Percentiles rank a stretch among this genome's conserved stretches.
These are phyloP conservation scores for Thaleichthys pacificus DNA, from an alignment of 2,797 vertebrate genomes.

Conservation along the genomic window DNA sequence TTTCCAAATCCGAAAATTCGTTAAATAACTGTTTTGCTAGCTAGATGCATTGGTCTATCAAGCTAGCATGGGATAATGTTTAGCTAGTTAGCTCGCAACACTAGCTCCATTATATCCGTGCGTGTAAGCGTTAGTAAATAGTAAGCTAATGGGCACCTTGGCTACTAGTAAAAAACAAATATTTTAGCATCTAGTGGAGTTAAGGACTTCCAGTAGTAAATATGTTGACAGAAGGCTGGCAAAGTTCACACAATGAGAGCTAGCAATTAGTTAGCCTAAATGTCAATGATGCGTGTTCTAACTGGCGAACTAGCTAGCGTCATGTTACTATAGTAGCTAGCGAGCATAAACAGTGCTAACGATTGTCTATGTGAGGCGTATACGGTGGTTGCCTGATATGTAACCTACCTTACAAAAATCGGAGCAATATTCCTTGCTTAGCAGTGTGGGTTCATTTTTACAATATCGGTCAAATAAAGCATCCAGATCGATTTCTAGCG, in stretches of 20 bases:
- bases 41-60: neutral
- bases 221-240: no score
- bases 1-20: neutral
- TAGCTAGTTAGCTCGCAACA: conserved; percentile 2
- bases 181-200: neutral
- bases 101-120: no score
- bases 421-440: conserved; percentile 87
- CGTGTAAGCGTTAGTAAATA: no score
- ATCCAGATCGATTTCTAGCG: conserved; percentile 87
- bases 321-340: conserved; percentile 1
- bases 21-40: conserved; percentile 1
- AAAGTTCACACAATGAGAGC: neutral
- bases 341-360: neutral
- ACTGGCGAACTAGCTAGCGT: conserved; percentile 1
- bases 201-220: no score
- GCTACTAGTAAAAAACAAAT: neutral
- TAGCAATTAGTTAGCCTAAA: neutral
- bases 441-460: conserved; percentile 61
- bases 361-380: neutral
- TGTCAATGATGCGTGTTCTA: no score
- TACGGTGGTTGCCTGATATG: neutral
- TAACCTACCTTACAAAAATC: conserved; percentile 90
- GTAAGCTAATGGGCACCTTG: conserved; percentile 1
- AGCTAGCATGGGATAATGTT: neutral
- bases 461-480: conserved; percentile 72